Evolutionary conservation across 2,888 invertebrate species (phyloP), one percentile per base, ranked within the genome.

Genomic region (Odontomyia ornata): DNA sequence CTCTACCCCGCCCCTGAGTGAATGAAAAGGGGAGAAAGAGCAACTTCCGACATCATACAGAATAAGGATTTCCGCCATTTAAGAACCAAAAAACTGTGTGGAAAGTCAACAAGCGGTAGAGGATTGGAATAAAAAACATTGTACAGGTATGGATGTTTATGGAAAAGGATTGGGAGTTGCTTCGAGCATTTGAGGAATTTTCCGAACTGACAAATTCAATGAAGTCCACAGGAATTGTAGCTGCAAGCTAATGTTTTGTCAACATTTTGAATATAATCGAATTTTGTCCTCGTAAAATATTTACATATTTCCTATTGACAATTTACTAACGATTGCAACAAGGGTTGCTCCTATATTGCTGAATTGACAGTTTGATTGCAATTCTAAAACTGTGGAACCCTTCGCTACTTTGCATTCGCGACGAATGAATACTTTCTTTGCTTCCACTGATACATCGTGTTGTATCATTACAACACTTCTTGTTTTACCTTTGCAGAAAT

Each of bases 31-130:
- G n/a, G 25, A 21, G n/a, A 27, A 56, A 73, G 57, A 60, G 73
- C 25, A 36, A 60, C 57, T 36, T 73, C 73, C 73, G 36, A 73
- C 73, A 73, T 57, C 73, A 36, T 57, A 30, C 73, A 57, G 56
- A 73, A 73, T 73, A 73, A 73, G 73, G 73, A 73, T 73, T 73
- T 73, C 73, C 73, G 57, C 73, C 60, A 46, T 69, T 69, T 69
- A 69, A 69, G 69, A 69, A 46, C 69, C 69, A 23, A 69, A 69
- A 69, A 69, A 21, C 21, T 7, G 25, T 23, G 11, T 21, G 9
- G 15, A 18, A 47, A 47, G 47, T 47, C 43, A 13, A 47, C 69
- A 23, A 46, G 46, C 21, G 69, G 18, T 30, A 15, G 18, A 36
- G 43, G 47, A 46, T 47, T 21, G 30, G 25, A 47, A 9, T 36